These are phyloP conservation scores for Globodera rostochiensis DNA, from an alignment of 1,140 invertebrate species.

Conservation along the genomic window DNA sequence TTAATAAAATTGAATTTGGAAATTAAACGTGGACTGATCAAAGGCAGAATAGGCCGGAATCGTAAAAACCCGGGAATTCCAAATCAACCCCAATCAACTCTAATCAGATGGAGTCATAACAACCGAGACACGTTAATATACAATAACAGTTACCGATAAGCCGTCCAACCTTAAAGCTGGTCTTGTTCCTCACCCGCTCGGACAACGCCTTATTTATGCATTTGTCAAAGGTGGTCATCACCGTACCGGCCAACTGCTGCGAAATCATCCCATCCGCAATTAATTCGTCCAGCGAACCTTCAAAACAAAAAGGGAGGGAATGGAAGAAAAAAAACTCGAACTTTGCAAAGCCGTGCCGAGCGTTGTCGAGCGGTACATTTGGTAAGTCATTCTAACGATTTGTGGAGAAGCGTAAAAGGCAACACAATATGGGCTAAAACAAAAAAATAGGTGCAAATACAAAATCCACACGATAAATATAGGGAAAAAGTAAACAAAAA, in stretches of 20 bases:
- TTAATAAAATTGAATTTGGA: no score
- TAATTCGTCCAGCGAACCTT: slow-evolving; percentile 79
- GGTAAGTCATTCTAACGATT: slow-evolving; percentile 81
- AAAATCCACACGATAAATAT: slow-evolving; percentile 66
- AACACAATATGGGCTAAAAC: slow-evolving; percentile 21
- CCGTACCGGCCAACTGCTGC: slow-evolving; percentile 84
- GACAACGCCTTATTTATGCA: slow-evolving; percentile 91
- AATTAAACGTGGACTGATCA: no score
- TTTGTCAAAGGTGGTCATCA: slow-evolving; percentile 93
- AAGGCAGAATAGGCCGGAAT: no score
- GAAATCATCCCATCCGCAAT: slow-evolving; percentile 95
- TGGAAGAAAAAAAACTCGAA: neutral
- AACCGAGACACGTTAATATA: no score
- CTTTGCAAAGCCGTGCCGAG: slow-evolving; percentile 90
- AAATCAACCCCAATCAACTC: no score
- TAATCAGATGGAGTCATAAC: no score
- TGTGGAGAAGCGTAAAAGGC: slow-evolving; percentile 16
- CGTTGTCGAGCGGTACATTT: slow-evolving; percentile 95
- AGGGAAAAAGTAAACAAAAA: neutral
- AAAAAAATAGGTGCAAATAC: slow-evolving; percentile 2
- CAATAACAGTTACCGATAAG: neutral
- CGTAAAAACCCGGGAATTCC: no score
- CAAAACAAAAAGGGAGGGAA: neutral
- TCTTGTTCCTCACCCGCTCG: slow-evolving; percentile 57
- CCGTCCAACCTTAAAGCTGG: slow-evolving; percentile 53